Conservation (phyloP, 2,888 invertebrate species). For the Troides oblongomaculatus region DNA sequence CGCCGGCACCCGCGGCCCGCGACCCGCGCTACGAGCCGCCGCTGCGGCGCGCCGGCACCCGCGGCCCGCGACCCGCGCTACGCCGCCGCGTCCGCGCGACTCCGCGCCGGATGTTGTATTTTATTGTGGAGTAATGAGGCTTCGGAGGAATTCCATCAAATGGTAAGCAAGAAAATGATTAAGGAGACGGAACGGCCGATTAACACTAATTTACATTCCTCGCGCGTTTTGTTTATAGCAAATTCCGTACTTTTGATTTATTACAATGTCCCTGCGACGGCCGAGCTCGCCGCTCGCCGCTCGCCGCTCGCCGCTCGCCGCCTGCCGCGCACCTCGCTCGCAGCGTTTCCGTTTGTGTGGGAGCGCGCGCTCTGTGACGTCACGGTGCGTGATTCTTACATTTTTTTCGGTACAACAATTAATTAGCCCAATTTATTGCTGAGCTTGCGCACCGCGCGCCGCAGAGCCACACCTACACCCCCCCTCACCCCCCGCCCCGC, state of each 20-base stretch:
- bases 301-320: neutral
- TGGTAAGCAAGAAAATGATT: constrained; percentile 20
- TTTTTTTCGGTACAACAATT: neutral
- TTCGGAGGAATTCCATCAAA: constrained; percentile 17
- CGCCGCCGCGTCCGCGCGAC: constrained; percentile 36
- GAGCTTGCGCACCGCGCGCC: neutral
- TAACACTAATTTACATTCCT: constrained; percentile 27
- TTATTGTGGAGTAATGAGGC: constrained; percentile 16
- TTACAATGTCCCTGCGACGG: too few relatives aligned
- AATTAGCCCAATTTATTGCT: constrained; percentile 6
- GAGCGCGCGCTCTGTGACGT: neutral
- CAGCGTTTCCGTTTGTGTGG: neutral
- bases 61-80: constrained; percentile 43
- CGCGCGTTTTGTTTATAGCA: neutral
- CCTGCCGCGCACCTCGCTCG: neutral
- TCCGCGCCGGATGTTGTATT: constrained; percentile 32
- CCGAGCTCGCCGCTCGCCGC: neutral
- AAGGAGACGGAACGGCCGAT: constrained; percentile 17
- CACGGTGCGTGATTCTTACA: constrained; percentile 5
- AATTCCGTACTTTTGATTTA: too few relatives aligned
- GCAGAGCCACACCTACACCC: neutral
- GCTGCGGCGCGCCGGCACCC: constrained; percentile 44
- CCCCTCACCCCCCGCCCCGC: neutral
- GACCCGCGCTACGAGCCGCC: constrained; percentile 49
- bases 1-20: constrained; percentile 40